Evolutionary conservation across 2,888 invertebrate species (phyloP).

Genomic region (Cremastinae sp.): DNA sequence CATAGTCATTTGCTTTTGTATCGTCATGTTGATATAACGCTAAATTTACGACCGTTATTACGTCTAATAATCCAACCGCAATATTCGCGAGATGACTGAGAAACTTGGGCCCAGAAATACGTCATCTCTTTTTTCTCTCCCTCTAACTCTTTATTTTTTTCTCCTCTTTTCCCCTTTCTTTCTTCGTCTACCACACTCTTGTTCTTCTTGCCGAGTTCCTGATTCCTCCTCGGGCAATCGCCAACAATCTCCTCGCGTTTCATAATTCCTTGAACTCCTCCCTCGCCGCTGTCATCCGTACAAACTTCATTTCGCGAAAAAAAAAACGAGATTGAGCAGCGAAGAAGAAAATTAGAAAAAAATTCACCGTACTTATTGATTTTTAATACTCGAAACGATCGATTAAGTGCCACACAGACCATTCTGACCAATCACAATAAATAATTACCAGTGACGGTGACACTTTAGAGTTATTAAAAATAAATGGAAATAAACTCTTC

Average conservation of each 20-base stretch:
- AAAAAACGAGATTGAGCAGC: neutral
- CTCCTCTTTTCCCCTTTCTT: slow-evolving; percentile 1
- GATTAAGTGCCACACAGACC: too few relatives aligned
- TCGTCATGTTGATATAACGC: slow-evolving; percentile 71
- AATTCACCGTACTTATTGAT: neutral
- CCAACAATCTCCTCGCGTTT: slow-evolving; percentile 49
- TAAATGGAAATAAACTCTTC: neutral
- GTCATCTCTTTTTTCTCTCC: slow-evolving; percentile 26
- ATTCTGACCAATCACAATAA: too few relatives aligned
- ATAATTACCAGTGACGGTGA: too few relatives aligned
- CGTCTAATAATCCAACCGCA: slow-evolving; percentile 79
- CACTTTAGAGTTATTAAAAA: too few relatives aligned
- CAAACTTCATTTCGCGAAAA: slow-evolving; percentile 25
- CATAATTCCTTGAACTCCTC: slow-evolving; percentile 43
- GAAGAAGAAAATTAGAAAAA: neutral
- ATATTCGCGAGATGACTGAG: slow-evolving; percentile 57
- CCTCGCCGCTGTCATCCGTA: slow-evolving; percentile 17
- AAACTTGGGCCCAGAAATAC: slow-evolving; percentile 34
- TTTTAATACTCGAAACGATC: neutral
- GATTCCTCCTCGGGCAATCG: slow-evolving; percentile 55
- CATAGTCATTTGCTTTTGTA: slow-evolving; percentile 72
- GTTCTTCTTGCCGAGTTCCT: slow-evolving; percentile 56
- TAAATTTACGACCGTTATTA: slow-evolving; percentile 75
- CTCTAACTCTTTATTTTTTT: slow-evolving; percentile 7
- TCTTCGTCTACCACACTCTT: slow-evolving; percentile 48